Percentiles rank a stretch among this genome's conserved stretches.
phyloP scores from a whole-genome alignment of 2,888 invertebrate genomes.

The Rugalucina vietnamica region DNA sequence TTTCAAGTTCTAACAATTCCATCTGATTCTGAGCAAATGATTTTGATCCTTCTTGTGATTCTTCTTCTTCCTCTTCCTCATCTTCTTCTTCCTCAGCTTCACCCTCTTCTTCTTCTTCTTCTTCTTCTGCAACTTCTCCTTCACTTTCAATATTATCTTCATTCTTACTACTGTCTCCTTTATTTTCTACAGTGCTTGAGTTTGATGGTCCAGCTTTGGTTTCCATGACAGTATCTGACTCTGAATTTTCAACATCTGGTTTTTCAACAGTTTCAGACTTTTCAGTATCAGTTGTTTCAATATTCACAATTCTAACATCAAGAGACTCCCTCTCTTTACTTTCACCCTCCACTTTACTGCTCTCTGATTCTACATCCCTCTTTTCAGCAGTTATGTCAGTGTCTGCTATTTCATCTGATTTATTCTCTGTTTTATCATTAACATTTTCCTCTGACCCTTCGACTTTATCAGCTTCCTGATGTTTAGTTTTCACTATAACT shows the following conservation, averaged over 20 bases:
- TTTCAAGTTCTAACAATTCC: conserved; percentile 86
- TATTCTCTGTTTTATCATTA: neutral
- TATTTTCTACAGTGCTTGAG: neutral
- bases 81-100: conserved; percentile 1
- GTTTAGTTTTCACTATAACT: neutral
- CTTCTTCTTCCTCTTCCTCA: conserved; percentile 3
- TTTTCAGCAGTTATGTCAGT: neutral
- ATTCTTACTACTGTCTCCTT: neutral
- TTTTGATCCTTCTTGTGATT: conserved; percentile 44
- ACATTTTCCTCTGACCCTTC: too few relatives aligned
- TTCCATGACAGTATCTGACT: too few relatives aligned
- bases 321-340: neutral
- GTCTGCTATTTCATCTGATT: neutral
- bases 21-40: conserved; percentile 81
- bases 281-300: neutral
- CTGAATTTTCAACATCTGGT: neutral
- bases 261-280: neutral
- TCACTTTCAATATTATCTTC: conserved; percentile 12
- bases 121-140: conserved; percentile 32
- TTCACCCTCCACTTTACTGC: neutral
- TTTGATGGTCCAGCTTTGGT: too few relatives aligned
- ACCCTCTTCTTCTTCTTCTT: conserved; percentile 5
- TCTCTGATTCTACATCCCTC: neutral
- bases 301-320: neutral
- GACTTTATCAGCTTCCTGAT: neutral